Conservation (phyloP, 1,140 invertebrate genomes). For the Polyergus mexicanus region DNA sequence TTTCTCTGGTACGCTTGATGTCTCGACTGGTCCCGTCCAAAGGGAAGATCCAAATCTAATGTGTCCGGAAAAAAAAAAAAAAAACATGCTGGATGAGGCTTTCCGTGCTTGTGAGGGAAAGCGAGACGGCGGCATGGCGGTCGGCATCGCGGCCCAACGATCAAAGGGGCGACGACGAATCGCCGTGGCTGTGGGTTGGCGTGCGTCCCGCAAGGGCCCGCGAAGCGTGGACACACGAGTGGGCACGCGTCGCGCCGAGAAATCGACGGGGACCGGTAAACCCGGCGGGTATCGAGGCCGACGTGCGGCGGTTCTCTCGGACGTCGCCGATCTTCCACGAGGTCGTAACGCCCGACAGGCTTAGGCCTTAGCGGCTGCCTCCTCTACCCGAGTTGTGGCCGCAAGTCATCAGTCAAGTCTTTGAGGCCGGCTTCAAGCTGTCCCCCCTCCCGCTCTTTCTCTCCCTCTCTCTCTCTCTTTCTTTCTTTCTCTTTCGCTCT, state of each 20-base stretch:
- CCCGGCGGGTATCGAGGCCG: conserved; percentile 58
- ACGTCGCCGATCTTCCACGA: conserved; percentile 60
- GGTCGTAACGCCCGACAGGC: conserved; percentile 60
- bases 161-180: conserved; percentile 60
- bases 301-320: conserved; percentile 36
- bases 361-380: conserved; percentile 55
- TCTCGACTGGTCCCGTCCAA: background rate
- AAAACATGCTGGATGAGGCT: conserved; percentile 26
- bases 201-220: conserved; percentile 43
- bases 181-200: conserved; percentile 44
- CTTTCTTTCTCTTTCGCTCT: background rate
- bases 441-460: conserved; percentile 33
- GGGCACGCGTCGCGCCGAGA: conserved; percentile 80
- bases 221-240: conserved; percentile 79
- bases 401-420: conserved; percentile 84
- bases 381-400: conserved; percentile 68
- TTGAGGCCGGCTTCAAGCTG: conserved; percentile 78
- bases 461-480: background rate
- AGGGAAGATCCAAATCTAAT: conserved; percentile 41
- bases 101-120: conserved; percentile 46
- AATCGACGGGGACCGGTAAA: conserved; percentile 72
- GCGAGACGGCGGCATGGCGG: conserved; percentile 30
- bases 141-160: conserved; percentile 59
- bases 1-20: conserved; percentile 33
- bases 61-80: conserved; percentile 31